Percentiles rank a stretch among this genome's conserved stretches.
phyloP scores from a whole-genome alignment of 2,888 invertebrate genomes.

The Drosophila lacicola region DNA sequence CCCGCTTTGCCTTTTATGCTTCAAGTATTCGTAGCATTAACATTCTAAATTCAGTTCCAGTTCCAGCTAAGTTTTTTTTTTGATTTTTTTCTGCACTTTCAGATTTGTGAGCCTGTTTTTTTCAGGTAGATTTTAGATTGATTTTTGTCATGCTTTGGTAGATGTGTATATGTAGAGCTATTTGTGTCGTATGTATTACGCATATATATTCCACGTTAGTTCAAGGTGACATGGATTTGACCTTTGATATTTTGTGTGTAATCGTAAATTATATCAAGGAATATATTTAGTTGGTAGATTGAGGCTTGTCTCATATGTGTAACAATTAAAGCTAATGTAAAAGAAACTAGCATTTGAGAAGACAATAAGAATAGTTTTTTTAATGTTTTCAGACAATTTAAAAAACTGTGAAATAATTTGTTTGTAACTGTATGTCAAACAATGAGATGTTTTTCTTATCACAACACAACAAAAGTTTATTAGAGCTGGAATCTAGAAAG shows the following conservation, averaged over 20 bases:
- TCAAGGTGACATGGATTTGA: constrained; percentile 53
- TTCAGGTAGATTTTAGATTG: constrained; percentile 64
- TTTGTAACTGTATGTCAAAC: too few relatives aligned
- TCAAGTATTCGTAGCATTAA: constrained; percentile 38
- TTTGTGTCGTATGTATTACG: constrained; percentile 3
- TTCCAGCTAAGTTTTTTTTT: constrained; percentile 12
- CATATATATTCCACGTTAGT: constrained; percentile 27
- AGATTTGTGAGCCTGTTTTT: constrained; percentile 42
- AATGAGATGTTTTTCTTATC: too few relatives aligned
- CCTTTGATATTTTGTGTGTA: constrained; percentile 6
- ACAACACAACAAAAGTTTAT: background rate
- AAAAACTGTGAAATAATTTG: too few relatives aligned
- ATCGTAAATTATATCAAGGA: background rate
- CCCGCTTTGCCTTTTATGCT: constrained; percentile 10
- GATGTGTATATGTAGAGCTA: constrained; percentile 19
- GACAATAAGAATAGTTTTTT: too few relatives aligned
- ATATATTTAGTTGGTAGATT: background rate
- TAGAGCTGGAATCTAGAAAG: background rate
- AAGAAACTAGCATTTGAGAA: too few relatives aligned
- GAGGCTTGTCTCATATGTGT: too few relatives aligned
- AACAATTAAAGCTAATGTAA: too few relatives aligned
- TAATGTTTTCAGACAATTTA: too few relatives aligned
- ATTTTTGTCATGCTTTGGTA: constrained; percentile 62
- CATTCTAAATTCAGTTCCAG: constrained; percentile 42
- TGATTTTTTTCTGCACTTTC: background rate